phyloP scores from a whole-genome alignment of 2,888 invertebrate genomes.

The Latrodectus elegans region DNA sequence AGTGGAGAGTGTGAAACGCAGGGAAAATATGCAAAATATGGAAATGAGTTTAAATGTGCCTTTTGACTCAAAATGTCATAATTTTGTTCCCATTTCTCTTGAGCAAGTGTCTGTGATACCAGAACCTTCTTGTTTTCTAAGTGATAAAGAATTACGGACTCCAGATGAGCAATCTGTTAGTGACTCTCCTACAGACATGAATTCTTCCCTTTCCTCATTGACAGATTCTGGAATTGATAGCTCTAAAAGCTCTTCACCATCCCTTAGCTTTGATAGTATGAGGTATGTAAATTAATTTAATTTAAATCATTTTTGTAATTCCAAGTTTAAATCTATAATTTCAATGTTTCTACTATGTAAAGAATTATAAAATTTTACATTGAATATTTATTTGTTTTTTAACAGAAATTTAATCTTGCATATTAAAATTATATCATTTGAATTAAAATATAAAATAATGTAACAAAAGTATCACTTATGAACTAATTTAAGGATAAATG shows the following conservation, averaged over 20 bases:
- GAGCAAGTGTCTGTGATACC: not conserved
- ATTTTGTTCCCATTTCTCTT: not conserved
- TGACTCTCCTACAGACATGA: not conserved
- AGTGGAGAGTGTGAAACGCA: slow-evolving; percentile 45
- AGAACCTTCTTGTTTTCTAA: not conserved
- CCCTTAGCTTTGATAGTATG: slow-evolving; percentile 29
- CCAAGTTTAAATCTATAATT: not conserved
- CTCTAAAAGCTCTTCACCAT: slow-evolving; percentile 41
- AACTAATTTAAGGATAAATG: not conserved
- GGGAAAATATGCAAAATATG: slow-evolving; percentile 41
- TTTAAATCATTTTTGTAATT: not conserved
- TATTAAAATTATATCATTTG: not conserved
- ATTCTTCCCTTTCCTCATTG: slow-evolving; percentile 12
- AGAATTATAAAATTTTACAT: not conserved
- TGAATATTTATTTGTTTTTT: not conserved
- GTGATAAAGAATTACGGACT: not conserved
- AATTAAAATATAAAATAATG: no score
- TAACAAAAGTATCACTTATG: no score
- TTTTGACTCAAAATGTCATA: slow-evolving; percentile 13
- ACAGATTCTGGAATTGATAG: slow-evolving; percentile 42
- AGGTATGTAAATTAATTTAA: slow-evolving; percentile 8
- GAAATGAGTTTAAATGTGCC: slow-evolving; percentile 42
- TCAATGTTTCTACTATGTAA: not conserved
- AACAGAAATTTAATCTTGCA: no score
- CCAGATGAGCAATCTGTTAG: not conserved